A percentile compares a stretch with the other conserved stretches of the same genome.
Evolutionary conservation across 1,140 invertebrate genomes (phyloP).

Genomic region (Drosophila nigrodunni): DNA sequence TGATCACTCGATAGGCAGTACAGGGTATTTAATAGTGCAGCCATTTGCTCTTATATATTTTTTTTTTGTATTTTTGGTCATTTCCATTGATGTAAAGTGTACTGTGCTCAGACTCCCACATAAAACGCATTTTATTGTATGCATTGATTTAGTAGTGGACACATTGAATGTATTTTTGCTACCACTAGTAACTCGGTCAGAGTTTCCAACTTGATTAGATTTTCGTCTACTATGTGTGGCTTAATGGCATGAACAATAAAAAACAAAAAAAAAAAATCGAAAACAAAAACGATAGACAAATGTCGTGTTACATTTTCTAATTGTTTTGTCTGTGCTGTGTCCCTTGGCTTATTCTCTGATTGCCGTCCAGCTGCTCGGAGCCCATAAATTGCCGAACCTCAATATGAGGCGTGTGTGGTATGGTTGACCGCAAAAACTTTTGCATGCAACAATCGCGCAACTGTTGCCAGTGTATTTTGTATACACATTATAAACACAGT

Average conservation of each 20-base stretch:
- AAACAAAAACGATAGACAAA: conserved; percentile 36
- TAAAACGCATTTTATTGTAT: conserved; percentile 26
- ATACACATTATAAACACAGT: too few relatives aligned
- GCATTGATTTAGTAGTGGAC: not conserved
- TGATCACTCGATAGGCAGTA: not conserved
- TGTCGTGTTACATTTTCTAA: conserved; percentile 53
- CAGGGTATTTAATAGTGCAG: too few relatives aligned
- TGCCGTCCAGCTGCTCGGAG: conserved; percentile 43
- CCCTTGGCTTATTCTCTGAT: conserved; percentile 38
- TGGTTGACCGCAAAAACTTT: conserved; percentile 64
- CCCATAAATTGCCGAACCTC: conserved; percentile 66
- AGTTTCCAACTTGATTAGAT: conserved; percentile 34
- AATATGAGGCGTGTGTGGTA: conserved; percentile 51
- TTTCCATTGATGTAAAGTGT: conserved; percentile 27
- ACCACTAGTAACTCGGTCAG: not conserved
- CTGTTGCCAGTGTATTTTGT: conserved; percentile 54
- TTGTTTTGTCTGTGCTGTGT: conserved; percentile 49
- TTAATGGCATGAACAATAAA: conserved; percentile 61
- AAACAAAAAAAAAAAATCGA: too few relatives aligned
- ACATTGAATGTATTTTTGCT: not conserved
- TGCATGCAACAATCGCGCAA: conserved; percentile 70
- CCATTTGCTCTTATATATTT: not conserved
- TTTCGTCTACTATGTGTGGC: conserved; percentile 13
- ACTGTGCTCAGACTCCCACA: not conserved
- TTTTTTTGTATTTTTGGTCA: conserved; percentile 27